Evolutionary conservation across 2,113 vertebrate species (phyloP).

Genomic region (Ameiurus melas): DNA sequence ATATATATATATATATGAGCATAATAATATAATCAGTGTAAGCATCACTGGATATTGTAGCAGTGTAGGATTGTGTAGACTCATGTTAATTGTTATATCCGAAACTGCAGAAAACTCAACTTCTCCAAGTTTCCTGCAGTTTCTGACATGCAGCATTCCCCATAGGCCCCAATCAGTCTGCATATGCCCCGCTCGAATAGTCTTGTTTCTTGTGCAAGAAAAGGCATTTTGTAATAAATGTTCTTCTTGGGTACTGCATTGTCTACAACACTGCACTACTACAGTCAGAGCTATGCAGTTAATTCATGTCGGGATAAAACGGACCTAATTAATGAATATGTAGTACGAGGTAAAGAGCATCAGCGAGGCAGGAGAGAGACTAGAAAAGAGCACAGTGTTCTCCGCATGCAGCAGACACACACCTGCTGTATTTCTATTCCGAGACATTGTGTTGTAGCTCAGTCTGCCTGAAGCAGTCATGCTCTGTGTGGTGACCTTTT

Average conservation of each 20-base stretch:
- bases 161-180: background rate
- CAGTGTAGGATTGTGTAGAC: background rate
- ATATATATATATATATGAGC: too few species aligned
- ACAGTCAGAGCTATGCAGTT: background rate
- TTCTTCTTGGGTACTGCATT: background rate
- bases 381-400: conserved; percentile 15
- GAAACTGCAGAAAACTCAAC: background rate
- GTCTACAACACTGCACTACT: background rate
- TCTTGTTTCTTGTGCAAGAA: background rate
- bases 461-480: conserved; percentile 25
- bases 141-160: background rate
- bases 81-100: background rate
- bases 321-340: conserved; percentile 44
- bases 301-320: conserved; percentile 30
- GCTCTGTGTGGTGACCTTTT: conserved; percentile 50
- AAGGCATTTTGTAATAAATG: conserved; percentile 1
- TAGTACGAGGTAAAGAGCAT: background rate
- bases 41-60: background rate
- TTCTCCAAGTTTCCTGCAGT: background rate
- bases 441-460: background rate
- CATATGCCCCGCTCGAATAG: background rate
- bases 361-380: conserved; percentile 1
- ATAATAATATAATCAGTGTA: background rate
- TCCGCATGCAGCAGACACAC: background rate
- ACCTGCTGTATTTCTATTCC: conserved; percentile 7